Percentiles rank a stretch among this genome's conserved stretches.
Evolutionary conservation across 2,888 invertebrate genomes (phyloP).

Genomic region (Cephonodes hylas): DNA sequence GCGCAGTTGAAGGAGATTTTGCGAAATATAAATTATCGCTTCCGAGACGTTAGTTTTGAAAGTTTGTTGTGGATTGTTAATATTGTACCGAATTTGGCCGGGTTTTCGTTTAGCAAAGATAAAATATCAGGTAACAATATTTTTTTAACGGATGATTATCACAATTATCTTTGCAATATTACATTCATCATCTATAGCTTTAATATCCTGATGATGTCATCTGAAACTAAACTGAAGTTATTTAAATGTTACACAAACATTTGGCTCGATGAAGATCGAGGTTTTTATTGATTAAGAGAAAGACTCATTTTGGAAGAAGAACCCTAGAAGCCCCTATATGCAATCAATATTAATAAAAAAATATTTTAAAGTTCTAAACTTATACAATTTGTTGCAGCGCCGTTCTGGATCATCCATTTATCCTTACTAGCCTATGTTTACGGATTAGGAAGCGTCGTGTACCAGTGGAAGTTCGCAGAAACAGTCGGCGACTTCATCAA

Average conservation of each 20-base stretch:
- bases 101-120: conserved; percentile 46
- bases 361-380: too few species aligned
- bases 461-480: conserved; percentile 46
- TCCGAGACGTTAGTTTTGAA: conserved; percentile 43
- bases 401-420: conserved; percentile 55
- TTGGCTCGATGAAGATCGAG: too few species aligned
- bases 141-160: neutral
- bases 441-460: conserved; percentile 47
- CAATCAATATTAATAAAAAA: too few species aligned
- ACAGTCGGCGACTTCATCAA: conserved; percentile 50
- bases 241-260: too few species aligned
- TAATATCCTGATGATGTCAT: too few species aligned
- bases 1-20: conserved; percentile 22
- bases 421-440: conserved; percentile 54
- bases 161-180: neutral
- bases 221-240: too few species aligned
- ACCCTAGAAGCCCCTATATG: too few species aligned
- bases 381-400: conserved; percentile 33
- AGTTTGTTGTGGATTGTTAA: conserved; percentile 53
- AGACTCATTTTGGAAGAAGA: too few species aligned
- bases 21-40: conserved; percentile 25
- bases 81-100: conserved; percentile 43
- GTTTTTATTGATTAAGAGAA: too few species aligned
- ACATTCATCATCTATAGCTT: neutral
- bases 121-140: conserved; percentile 39